Percentiles rank a stretch among this genome's conserved stretches.
These are phyloP conservation scores for Threskiornis aethiopicus DNA, from an alignment of 2,797 vertebrate genomes.

Conservation along the genomic window DNA sequence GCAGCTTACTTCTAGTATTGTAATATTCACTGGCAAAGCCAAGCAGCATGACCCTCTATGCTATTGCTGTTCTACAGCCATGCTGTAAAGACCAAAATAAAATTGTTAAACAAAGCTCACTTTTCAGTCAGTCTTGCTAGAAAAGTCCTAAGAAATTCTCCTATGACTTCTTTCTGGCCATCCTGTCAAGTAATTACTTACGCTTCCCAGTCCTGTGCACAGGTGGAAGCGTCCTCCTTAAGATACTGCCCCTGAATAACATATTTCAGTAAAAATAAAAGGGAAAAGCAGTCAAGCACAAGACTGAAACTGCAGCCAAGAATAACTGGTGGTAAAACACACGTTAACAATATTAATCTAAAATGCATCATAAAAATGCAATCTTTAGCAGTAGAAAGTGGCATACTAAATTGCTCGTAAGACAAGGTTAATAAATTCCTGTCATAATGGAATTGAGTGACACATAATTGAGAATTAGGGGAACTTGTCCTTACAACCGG, in stretches of 20 bases:
- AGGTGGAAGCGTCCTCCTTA: neutral
- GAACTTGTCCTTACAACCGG: neutral
- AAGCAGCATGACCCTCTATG: neutral
- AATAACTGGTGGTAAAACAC: neutral
- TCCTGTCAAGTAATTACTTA: neutral
- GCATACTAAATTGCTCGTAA: neutral
- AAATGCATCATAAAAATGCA: neutral
- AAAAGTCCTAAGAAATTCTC: neutral
- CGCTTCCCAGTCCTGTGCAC: neutral
- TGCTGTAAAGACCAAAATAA: neutral
- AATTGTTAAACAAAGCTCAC: neutral
- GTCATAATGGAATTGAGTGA: neutral
- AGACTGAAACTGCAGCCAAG: neutral
- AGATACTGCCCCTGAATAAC: neutral
- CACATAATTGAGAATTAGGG: neutral
- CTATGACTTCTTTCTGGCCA: neutral
- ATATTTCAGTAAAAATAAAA: neutral
- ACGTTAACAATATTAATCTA: neutral
- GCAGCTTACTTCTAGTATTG: neutral
- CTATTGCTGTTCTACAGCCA: neutral
- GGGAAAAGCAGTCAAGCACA: neutral
- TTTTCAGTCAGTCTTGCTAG: neutral
- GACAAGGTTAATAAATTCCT: conserved; percentile 7
- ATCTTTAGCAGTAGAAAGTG: neutral
- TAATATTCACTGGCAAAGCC: neutral